Percentiles rank a stretch among this genome's conserved stretches.
Conservation (phyloP, 2,888 invertebrate species). For the Caenorhabditis sinica region DNA sequence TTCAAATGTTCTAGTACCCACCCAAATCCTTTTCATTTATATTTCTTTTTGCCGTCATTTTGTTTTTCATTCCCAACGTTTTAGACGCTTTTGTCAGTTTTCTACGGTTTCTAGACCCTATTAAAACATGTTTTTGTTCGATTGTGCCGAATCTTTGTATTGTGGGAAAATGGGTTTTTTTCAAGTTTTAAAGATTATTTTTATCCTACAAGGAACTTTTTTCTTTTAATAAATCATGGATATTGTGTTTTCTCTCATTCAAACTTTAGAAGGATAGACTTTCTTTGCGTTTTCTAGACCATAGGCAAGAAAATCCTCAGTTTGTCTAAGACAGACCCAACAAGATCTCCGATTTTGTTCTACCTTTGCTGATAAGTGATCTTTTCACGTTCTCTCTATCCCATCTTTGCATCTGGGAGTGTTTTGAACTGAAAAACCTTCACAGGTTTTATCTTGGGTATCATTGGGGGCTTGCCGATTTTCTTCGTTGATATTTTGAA, state of each 20-base stretch:
- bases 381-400: constrained; percentile 30
- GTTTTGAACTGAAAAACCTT: constrained; percentile 23
- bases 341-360: constrained; percentile 36
- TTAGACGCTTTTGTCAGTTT: constrained; percentile 2
- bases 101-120: constrained; percentile 40
- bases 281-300: no score
- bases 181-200: not conserved
- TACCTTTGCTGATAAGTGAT: constrained; percentile 48
- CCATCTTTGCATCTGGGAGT: constrained; percentile 1
- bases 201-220: no score
- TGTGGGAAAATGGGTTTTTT: not conserved
- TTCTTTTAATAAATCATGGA: no score
- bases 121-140: not conserved
- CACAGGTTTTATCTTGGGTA: constrained; percentile 7
- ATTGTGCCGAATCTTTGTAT: constrained; percentile 27
- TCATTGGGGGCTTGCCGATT: not conserved
- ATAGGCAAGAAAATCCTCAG: not conserved
- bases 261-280: no score
- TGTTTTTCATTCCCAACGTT: not conserved
- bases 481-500: constrained; percentile 49
- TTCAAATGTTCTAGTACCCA: not conserved
- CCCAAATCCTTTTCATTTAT: not conserved
- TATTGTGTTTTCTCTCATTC: not conserved
- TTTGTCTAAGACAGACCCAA: constrained; percentile 21
- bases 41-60: not conserved